A percentile compares a stretch with the other conserved stretches of the same genome.
phyloP scores from a whole-genome alignment of 2,888 invertebrate genomes.

The Acronicta leporina region DNA sequence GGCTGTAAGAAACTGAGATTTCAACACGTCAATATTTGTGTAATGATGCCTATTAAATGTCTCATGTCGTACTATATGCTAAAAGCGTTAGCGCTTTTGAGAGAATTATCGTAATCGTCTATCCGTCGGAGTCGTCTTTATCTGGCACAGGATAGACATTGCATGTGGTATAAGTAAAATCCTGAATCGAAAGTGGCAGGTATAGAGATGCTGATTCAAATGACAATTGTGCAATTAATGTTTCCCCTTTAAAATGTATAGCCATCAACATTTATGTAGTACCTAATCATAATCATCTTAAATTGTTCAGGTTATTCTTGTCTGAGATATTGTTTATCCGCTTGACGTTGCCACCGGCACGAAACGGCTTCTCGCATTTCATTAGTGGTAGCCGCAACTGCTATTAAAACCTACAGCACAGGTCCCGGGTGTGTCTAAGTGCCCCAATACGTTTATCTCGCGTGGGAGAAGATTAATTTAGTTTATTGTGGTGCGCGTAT shows the following conservation, averaged over 20 bases:
- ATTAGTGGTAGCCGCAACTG: slow-evolving; percentile 51
- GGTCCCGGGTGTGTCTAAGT: slow-evolving; percentile 47
- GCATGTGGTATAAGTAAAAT: neutral
- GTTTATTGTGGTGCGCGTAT: slow-evolving; percentile 51
- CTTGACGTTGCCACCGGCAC: slow-evolving; percentile 16
- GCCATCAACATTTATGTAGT: no score
- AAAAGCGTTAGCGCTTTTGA: neutral
- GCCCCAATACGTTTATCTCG: slow-evolving; percentile 59
- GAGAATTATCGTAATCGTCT: neutral
- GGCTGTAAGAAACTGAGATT: slow-evolving; percentile 36
- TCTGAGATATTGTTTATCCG: slow-evolving; percentile 21
- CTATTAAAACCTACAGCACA: slow-evolving; percentile 31
- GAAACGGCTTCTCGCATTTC: slow-evolving; percentile 29
- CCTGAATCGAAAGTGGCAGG: neutral
- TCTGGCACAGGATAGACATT: neutral
- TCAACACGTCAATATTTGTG: slow-evolving; percentile 48
- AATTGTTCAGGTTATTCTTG: slow-evolving; percentile 6
- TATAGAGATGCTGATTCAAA: no score
- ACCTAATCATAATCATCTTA: neutral
- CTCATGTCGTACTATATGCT: slow-evolving; percentile 10
- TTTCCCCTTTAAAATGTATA: no score
- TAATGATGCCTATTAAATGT: slow-evolving; percentile 34
- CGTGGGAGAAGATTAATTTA: slow-evolving; percentile 65
- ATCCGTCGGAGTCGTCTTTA: neutral
- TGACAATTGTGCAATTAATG: no score